Evolutionary conservation across 2,797 vertebrate genomes (phyloP), one percentile per base, ranked within the genome.

Genomic region (Bryconaethiops microstoma): DNA sequence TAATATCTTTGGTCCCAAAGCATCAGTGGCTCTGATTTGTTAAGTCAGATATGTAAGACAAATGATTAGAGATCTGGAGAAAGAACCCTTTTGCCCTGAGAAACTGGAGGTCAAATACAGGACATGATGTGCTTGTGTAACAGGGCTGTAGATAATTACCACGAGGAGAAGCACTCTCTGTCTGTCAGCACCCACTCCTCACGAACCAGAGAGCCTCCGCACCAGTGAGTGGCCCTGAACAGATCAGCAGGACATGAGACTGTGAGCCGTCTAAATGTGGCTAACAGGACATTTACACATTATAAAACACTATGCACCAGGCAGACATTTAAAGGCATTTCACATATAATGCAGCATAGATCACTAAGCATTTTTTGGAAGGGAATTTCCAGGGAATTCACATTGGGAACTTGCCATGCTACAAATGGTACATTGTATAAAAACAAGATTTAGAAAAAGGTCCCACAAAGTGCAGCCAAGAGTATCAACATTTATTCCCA

Each of bases 131-230:
- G 78, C 79, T 65, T 76, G 70, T 68, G 78, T 60, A 70, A 71
- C 29, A 69, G 71, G 52, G 75, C 83, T 78, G 76, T 39, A 80
- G 77, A 81, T 81, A 79, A 82, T 90, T 91, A 95, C 94, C 94
- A 95, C 55, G 97, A 97, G 69, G 96, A 96, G 90, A 99, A 99
- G 88, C 98, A 99, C 78, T 98, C 95, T 78, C 95, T 95, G 89
- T 97, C 97, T 13, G 97, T 98, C 85, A 99, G 95, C 76, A 99
- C 96, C 98, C 98, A 99, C 82, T 96, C 93, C 78, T 98, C 96
- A 85, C 97, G 95, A 90, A 99, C 94, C 85, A 99, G 89, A 54
- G 98, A 96, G 19, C 98, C 98, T 75, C 98, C 97, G 54, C 98
- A 99, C 93, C 97, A 97, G 92, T 99, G 97, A 82, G 90, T 91